Conservation (phyloP, 1,140 invertebrate species). For the Dendrolimus punctatus region DNA sequence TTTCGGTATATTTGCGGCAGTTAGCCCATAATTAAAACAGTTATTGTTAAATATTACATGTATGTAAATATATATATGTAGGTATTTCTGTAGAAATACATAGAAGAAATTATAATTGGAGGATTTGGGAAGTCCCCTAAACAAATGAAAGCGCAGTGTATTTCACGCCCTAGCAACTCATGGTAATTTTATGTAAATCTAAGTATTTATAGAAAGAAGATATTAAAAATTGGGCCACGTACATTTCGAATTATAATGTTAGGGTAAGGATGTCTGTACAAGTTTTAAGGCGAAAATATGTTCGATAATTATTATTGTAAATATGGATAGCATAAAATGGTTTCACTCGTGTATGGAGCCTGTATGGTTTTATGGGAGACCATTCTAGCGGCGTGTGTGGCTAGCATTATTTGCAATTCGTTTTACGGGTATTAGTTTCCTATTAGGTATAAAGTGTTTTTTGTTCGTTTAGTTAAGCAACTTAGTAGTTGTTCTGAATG, state of each 20-base stretch:
- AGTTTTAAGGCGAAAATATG: conserved; percentile 30
- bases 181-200: conserved; percentile 7
- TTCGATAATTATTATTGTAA: too few relatives aligned
- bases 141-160: too few relatives aligned
- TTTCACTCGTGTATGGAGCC: not conserved
- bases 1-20: conserved; percentile 34
- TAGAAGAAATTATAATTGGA: too few relatives aligned
- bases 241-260: conserved; percentile 29
- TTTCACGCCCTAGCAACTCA: too few relatives aligned
- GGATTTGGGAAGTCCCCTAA: too few relatives aligned
- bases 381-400: conserved; percentile 1
- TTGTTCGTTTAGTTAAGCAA: conserved; percentile 50
- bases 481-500: conserved; percentile 41
- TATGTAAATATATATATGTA: conserved; percentile 40
- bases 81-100: conserved; percentile 29
- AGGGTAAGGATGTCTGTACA: conserved; percentile 26
- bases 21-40: conserved; percentile 25
- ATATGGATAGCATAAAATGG: too few relatives aligned
- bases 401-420: conserved; percentile 52
- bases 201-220: conserved; percentile 11
- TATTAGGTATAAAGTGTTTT: conserved; percentile 63
- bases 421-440: conserved; percentile 72
- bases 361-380: not conserved
- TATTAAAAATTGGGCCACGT: conserved; percentile 24
- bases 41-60: conserved; percentile 38